Base-by-base conservation (phyloP, 2,888 invertebrate species). In the Piscicola geometra region DNA sequence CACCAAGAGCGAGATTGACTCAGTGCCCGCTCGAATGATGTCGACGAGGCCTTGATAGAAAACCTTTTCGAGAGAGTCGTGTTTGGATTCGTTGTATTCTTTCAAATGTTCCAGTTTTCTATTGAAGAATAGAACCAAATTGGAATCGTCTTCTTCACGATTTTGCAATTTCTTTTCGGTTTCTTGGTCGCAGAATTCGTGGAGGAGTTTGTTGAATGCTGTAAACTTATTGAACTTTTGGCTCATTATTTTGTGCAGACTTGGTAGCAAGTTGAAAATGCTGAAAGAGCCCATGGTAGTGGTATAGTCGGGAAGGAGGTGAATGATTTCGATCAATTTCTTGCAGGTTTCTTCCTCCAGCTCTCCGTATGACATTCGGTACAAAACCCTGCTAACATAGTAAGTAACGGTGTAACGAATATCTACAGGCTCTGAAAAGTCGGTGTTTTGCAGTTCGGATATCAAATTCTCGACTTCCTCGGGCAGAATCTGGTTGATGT, bases 21-120 rank as follows among this genome's bases (percentile, higher is more conserved):
- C 77, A 28, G 73, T 76, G 32, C 77, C 77, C 12, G 77, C 77
- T 50, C 77, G 41, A 56, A 77, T 72, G 41, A 77, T 71, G 73
- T 77, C 77, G 41, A 66, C 77, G 12, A 76, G 33, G 0, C 75
- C 72, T 32, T 72, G 60, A 60, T 64, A 76, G 28, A 77, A 71
- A 30, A 72, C 36, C 21, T 76, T 72, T n/a, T 77, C 72, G 18
- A 56, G 70, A 36, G 70, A 47, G 12, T 52, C 50, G n/a, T 71
- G 56, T 36, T 73, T 75, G 25, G 32, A 30, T 30, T 60, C 21
- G 50, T 71, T 74, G 18, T 30, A 9, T 9, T 56, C 33, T 30
- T 66, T 69, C 74, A 77, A 33, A 28, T 25, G 32, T 21, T 41
- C 67, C 41, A 64, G 28, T n/a, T 69, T 67, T 25, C 70, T 32